phyloP scores from a whole-genome alignment of 2,797 vertebrate genomes.

The Gobio occitaniae region DNA sequence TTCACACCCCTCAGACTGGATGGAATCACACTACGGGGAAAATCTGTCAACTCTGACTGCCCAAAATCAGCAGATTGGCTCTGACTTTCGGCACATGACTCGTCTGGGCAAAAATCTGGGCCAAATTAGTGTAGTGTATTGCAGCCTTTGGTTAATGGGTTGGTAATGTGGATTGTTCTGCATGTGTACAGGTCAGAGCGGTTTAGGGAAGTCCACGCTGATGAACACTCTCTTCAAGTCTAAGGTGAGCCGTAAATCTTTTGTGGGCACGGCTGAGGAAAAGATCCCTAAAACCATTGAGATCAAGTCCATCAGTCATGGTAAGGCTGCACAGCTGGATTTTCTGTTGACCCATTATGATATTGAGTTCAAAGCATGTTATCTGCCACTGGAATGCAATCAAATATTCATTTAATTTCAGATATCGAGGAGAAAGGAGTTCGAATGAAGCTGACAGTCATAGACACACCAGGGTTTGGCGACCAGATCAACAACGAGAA shows the following conservation, averaged over 20 bases:
- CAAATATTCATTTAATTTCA: slow-evolving; percentile 58
- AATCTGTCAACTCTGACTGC: not conserved
- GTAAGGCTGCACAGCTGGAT: slow-evolving; percentile 70
- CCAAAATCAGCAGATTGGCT: not conserved
- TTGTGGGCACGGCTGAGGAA: slow-evolving; percentile 87
- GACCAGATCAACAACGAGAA: slow-evolving; percentile 99
- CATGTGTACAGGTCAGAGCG: slow-evolving; percentile 88
- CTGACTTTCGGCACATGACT: not conserved
- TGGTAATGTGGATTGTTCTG: slow-evolving; percentile 4
- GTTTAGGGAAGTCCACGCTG: slow-evolving; percentile 95
- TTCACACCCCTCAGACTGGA: not conserved
- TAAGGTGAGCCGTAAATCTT: slow-evolving; percentile 96
- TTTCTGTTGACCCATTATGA: not conserved
- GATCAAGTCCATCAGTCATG: slow-evolving; percentile 97
- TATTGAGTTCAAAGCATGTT: not conserved
- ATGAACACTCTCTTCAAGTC: slow-evolving; percentile 99
- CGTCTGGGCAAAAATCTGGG: not conserved
- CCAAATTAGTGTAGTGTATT: not conserved
- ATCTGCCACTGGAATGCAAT: not conserved
- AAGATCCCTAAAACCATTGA: slow-evolving; percentile 97
- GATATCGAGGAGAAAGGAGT: slow-evolving; percentile 98
- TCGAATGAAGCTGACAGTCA: slow-evolving; percentile 97
- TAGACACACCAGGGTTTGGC: slow-evolving; percentile 96
- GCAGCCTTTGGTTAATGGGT: not conserved
- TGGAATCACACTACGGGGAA: not conserved